Evolutionary conservation across 2,888 invertebrate species (phyloP), one percentile per base, ranked within the genome.

Genomic region (Phalera bucephala): DNA sequence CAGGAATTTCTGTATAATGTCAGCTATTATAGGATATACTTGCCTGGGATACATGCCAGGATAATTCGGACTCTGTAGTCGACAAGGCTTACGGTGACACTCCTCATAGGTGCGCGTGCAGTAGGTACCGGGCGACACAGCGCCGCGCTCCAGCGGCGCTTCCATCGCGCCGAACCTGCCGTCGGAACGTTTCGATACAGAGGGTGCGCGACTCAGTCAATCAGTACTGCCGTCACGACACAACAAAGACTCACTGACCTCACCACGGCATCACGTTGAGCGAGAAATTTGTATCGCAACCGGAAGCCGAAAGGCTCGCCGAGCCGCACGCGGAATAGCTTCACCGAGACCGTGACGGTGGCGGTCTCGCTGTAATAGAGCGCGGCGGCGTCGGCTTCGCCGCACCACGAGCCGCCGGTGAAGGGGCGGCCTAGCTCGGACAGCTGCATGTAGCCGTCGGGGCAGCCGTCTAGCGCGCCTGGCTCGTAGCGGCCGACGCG

Each of bases 371-470:
- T 96, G 90, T 95, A 96, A 83, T 96, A 96, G 35, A 95, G 93
- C 39, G 96, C 95, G 20, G 93, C 93, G 42, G 95, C 95, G 15
- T 94, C 93, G 28, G 95, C 94, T 36, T 93, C 91, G 38, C 96
- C 97, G 80, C 97, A 97, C 96, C 96, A 97, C 11, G 95, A 95
- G 45, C 97, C 96, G 27, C 96, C 96, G 15, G 96, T 96, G 86
- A 96, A 96, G 9, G 96, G 96, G 25, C 95, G 92, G 11, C 95
- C 95, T 56, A 96, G 91, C 87, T 96, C 96, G 62, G 95, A 94
- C 53, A 96, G 91, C 89, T 96, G 94, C 93, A 96, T 94, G 84
- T 95, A 96, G 33, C 96, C 96, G 75, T 96, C 96, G 8, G 96
- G 95, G 77, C 97, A 97, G 57, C 95, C 95, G 65, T 95, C 93